phyloP scores from a whole-genome alignment of 2,888 invertebrate species.

The Trachelus tabidus region DNA sequence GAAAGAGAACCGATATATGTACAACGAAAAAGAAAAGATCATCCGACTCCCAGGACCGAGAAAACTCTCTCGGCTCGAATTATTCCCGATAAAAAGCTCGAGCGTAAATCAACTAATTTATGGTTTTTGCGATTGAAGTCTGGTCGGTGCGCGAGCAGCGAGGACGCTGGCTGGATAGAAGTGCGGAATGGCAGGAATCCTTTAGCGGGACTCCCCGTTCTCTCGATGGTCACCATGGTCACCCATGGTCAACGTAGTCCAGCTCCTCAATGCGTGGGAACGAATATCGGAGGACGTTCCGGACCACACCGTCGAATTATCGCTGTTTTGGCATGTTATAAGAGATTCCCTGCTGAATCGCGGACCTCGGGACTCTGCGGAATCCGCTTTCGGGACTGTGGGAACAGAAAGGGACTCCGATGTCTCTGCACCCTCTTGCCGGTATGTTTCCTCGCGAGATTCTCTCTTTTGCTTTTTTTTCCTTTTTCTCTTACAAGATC shows the following conservation, averaged over 20 bases:
- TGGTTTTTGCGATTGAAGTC: constrained; percentile 60
- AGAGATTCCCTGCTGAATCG: constrained; percentile 31
- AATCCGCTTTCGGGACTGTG: constrained; percentile 60
- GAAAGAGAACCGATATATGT: not conserved
- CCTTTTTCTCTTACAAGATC: not conserved
- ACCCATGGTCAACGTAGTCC: constrained; percentile 27
- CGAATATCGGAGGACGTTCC: constrained; percentile 57
- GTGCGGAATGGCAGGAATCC: constrained; percentile 61
- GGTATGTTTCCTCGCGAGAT: not conserved
- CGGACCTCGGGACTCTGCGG: constrained; percentile 45
- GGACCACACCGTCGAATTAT: constrained; percentile 66
- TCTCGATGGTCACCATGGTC: constrained; percentile 7
- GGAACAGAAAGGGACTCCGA: constrained; percentile 50
- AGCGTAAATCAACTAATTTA: constrained; percentile 65
- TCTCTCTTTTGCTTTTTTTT: not conserved
- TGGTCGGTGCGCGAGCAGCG: constrained; percentile 20
- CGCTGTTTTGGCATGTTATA: constrained; percentile 65
- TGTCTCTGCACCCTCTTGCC: constrained; percentile 7
- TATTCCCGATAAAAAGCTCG: constrained; percentile 40
- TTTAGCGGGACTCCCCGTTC: constrained; percentile 11
- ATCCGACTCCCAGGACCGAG: not conserved
- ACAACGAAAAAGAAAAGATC: constrained; percentile 8
- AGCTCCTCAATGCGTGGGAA: constrained; percentile 55
- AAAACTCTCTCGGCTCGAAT: constrained; percentile 20
- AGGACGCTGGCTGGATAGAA: constrained; percentile 18